Percentiles rank a stretch among this genome's conserved stretches.
Conservation (phyloP, 1,140 invertebrate genomes). For the Megalonaias nervosa region DNA sequence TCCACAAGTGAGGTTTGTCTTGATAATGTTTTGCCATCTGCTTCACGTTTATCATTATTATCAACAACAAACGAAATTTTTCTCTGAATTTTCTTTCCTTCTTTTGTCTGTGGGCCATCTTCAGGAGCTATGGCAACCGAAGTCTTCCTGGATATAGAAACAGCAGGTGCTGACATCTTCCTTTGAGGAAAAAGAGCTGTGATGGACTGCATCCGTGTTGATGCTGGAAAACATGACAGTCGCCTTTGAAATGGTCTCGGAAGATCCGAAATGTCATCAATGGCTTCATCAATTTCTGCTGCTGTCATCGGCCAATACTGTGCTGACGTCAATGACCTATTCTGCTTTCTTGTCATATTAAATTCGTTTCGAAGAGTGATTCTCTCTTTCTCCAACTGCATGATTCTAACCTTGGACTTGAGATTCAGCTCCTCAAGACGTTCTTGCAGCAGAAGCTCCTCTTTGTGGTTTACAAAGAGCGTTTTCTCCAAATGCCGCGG, state of each 20-base stretch:
- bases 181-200: conserved; percentile 21
- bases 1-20: background rate
- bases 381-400: conserved; percentile 49
- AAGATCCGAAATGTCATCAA: background rate
- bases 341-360: conserved; percentile 41
- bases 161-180: background rate
- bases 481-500: conserved; percentile 54
- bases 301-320: background rate
- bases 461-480: conserved; percentile 54
- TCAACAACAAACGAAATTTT: conserved; percentile 10
- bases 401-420: conserved; percentile 42
- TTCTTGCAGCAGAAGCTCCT: conserved; percentile 45
- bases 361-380: conserved; percentile 50
- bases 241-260: background rate
- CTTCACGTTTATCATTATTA: background rate
- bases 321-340: conserved; percentile 30
- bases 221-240: background rate
- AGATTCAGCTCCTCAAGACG: conserved; percentile 39
- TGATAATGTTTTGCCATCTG: background rate
- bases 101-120: background rate
- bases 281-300: background rate
- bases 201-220: background rate
- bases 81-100: conserved; percentile 21
- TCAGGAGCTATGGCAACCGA: conserved; percentile 8
- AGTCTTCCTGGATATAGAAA: conserved; percentile 11